Evolutionary conservation across 2,113 vertebrate genomes (phyloP), one percentile per base, ranked within the genome.

Genomic region (Merops nubicus): DNA sequence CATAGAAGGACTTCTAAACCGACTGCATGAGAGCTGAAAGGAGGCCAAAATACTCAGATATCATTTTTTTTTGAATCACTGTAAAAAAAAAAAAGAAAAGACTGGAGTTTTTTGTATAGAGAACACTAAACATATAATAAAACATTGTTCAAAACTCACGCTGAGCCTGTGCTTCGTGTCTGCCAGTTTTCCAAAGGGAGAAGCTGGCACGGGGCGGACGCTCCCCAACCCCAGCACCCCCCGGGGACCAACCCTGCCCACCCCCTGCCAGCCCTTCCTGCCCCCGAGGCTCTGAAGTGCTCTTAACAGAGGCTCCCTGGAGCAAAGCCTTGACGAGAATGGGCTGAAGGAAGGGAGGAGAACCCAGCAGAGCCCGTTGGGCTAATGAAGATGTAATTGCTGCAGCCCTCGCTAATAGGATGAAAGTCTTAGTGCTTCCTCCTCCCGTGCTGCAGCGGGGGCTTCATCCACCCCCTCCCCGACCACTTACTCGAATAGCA

Each of bases 91-190:
- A 96, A 97, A 50, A 94, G 87, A 78, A 96, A 22, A 65, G 56
- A 93, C 79, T 62, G 94, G 96, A 94, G 94, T 98, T 98, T 98
- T 98, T 98, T 98, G 97, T 98, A 98, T 98, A 98, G 97, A 98
- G 95, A 98, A 98, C 98, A 98, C 98, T 98, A 98, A 98, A 98
- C 97, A 62, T 97, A 97, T 97, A 98, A 98, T 98, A 98, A 98
- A 98, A 96, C 92, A 74, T 98, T 96, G 96, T 96, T 97, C 97
- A 97, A 94, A 98, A 98, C 25, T 85, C 91, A 51, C 1, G 22
- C 84, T 9, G 20, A 60, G 93, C 63, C 80, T 8, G 19, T 15
- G 7, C 15, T 45, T 89, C 15, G 1, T 57, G 90, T 65, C 81
- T 3, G 0, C 21, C 6, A 0, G n/a, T 68, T 67, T 34, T 17